Conservation (phyloP, 1,140 invertebrate genomes). For the Diorhabda carinulata region DNA sequence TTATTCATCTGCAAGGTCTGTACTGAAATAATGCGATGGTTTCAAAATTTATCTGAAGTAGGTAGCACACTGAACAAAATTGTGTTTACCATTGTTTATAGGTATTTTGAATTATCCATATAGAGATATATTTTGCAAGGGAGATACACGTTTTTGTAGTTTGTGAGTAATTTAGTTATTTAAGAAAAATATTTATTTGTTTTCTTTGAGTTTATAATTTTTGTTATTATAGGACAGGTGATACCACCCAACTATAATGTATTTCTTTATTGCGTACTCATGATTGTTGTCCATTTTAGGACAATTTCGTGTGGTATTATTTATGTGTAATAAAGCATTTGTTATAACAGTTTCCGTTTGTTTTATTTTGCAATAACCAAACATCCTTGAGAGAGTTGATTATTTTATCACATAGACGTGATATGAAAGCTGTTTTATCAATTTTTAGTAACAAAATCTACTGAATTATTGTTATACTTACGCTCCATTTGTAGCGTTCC, state of each 20-base stretch:
- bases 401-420: no score
- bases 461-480: no score
- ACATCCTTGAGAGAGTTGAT: background rate
- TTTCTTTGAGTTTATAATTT: background rate
- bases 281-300: background rate
- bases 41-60: no score
- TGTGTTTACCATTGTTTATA: no score
- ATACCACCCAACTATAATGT: background rate
- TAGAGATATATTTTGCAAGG: background rate
- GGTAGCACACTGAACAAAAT: no score
- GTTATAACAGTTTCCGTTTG: background rate
- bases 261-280: background rate
- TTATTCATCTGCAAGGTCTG: no score
- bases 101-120: no score
- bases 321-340: slow-evolving; percentile 3
- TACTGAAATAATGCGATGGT: no score
- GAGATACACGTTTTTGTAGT: background rate
- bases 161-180: background rate
- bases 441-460: no score
- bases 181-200: background rate
- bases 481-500: no score
- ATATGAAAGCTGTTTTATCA: no score
- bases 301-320: slow-evolving; percentile 2
- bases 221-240: background rate
- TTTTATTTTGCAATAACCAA: background rate